Evolutionary conservation across 2,113 vertebrate genomes (phyloP), one percentile per base, ranked within the genome.

Genomic region (Odobenus rosmarus): DNA sequence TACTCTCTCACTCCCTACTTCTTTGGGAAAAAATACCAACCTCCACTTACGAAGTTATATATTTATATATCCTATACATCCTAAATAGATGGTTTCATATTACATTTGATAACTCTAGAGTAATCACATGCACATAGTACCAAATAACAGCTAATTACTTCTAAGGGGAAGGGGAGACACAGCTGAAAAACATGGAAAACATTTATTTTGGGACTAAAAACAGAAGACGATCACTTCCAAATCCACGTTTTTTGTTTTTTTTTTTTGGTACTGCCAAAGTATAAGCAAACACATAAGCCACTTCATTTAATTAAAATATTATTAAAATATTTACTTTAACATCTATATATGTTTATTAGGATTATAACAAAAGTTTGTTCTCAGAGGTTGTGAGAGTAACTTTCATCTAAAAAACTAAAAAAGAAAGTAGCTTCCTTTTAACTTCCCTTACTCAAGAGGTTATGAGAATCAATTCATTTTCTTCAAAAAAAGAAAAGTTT

Each of bases 1-100:
- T 98, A 98, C 96, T 98, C 97, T 98, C 98, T 98, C 97, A 98
- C 98, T 98, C 98, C 59, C 91, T 92, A 97, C 88, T 97, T 98
- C 97, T 96, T 98, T 96, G 97, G 97, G 96, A 97, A 98, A 97
- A 81, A 93, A 93, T 53, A 97, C 76, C 79, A 89, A 94, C 93
- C 62, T 96, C 92, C 88, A 94, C 91, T 98, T 98, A 98, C 87
- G 96, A 98, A 97, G 97, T 98, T 98, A 98, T 94, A 97, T 98
- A 98, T 98, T 98, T 98, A 96, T 97, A 98, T 98, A 97, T 84
- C 96, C 97, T 98, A 90, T 95, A 98, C 87, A 94, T 97, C 92
- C 67, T 98, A 98, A 97, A 98, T 98, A 97, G 85, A 98, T 88
- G 97, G 98, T 98, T 98, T 98, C 97, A 90, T 96, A 95, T 98